phyloP scores from a whole-genome alignment of 2,888 invertebrate species.

The Cheilosia vernalis region DNA sequence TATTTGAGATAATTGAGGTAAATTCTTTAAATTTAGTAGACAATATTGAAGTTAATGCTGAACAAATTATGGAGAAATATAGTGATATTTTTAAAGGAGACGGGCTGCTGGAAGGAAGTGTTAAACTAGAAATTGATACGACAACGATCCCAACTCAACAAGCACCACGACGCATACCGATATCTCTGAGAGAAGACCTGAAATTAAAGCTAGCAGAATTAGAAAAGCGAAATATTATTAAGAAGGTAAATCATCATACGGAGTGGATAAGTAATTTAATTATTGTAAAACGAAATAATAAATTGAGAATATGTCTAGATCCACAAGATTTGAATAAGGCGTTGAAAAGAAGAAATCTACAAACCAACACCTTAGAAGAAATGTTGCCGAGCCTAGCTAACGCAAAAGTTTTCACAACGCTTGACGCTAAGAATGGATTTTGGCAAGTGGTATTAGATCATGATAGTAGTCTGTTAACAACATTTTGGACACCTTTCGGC shows the following conservation, averaged over 20 bases:
- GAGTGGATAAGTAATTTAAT: conserved; percentile 40
- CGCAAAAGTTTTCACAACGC: conserved; percentile 55
- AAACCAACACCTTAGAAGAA: conserved; percentile 50
- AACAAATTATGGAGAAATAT: conserved; percentile 20
- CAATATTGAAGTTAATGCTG: conserved; percentile 18
- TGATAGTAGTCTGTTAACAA: conserved; percentile 79
- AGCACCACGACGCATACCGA: conserved; percentile 11
- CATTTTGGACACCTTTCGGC: conserved; percentile 74
- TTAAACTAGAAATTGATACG: conserved; percentile 8
- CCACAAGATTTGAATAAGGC: conserved; percentile 40
- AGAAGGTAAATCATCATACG: conserved; percentile 30
- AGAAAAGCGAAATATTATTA: conserved; percentile 36
- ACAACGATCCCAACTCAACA: conserved; percentile 10
- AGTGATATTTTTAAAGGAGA: conserved; percentile 12
- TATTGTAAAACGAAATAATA: conserved; percentile 31
- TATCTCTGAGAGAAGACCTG: conserved; percentile 19
- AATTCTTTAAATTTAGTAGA: conserved; percentile 14
- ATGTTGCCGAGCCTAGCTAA: conserved; percentile 23
- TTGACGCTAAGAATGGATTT: conserved; percentile 72
- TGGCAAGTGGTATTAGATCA: conserved; percentile 65
- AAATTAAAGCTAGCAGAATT: conserved; percentile 19
- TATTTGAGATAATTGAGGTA: conserved; percentile 31
- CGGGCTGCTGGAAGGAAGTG: conserved; percentile 1
- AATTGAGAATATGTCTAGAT: conserved; percentile 36
- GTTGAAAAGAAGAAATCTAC: conserved; percentile 30